Base-by-base conservation (phyloP, 1,140 invertebrate species). In the Coelopa frigida region DNA sequence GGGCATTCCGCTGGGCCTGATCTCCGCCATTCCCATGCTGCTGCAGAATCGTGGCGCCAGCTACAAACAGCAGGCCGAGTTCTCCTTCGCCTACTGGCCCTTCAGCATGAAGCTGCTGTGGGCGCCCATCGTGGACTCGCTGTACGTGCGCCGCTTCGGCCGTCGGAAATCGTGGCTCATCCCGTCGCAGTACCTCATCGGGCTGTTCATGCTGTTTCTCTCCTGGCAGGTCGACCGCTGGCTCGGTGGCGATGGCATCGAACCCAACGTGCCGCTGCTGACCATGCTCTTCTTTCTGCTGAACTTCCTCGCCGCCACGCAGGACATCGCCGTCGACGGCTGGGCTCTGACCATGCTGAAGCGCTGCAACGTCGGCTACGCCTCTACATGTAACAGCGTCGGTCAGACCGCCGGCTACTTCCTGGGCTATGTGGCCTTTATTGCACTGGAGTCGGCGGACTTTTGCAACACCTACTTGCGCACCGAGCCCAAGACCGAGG, bases 321-420 rank as follows among this genome's bases (percentile, higher is more conserved):
- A 99, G 75, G 97, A 99, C 72, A 98, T 99, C 65, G 95, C 94
- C 44, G 95, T 99, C 2, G 97, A 99, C 79, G 97, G 97, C 3
- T 99, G 97, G 97, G 96, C 96, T 2, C 72, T 99, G 1, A 99
- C 96, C 3, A 99, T 99, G 90, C 73, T 99, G 3, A 90, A 94
- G 68, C 87, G 88, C 82, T 84, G 78, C 64, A 99, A 99, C 75
- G 92, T 99, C 24, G 93, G 91, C n/a, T 94, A 98, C 74, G 97
- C 96, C 7, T 98, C 94, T 10, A 99, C 95, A 1, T 99, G 97
- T 68, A 99, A 99, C 64, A 89, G 88, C 58, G 93, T 98, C 8
- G 97, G 97, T 14, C 96, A 99, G 75, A 98, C 94, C 0, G 87
- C 92, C 44, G 97, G 97, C 2, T 97, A 91, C 71, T 98, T 99